A percentile compares a stretch with the other conserved stretches of the same genome.
Conservation (phyloP, 2,797 vertebrate genomes). For the Hephaestus fuliginosus region DNA sequence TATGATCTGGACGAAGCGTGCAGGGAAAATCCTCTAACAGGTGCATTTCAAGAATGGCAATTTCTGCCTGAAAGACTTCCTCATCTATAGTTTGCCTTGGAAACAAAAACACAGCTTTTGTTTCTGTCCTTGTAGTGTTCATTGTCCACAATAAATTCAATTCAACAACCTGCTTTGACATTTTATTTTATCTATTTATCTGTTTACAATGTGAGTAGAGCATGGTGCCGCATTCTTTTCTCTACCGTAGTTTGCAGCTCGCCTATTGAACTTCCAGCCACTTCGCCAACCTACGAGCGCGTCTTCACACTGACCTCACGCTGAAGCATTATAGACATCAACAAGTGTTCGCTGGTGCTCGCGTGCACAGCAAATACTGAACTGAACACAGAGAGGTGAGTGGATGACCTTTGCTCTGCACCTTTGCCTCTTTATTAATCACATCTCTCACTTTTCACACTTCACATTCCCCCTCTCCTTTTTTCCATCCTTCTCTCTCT, state of each 20-base stretch:
- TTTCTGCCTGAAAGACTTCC: not conserved
- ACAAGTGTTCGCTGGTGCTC: constrained; percentile 46
- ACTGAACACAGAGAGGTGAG: not conserved
- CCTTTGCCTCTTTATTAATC: constrained; percentile 1
- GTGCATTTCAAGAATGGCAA: not conserved
- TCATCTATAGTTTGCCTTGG: not conserved
- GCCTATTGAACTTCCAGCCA: constrained; percentile 14
- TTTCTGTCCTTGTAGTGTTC: not conserved
- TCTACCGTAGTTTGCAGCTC: not conserved
- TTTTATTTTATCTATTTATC: not conserved
- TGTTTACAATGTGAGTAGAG: not conserved
- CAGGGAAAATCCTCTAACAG: constrained; percentile 30
- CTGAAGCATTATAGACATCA: constrained; percentile 38
- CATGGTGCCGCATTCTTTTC: not conserved
- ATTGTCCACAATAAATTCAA: not conserved
- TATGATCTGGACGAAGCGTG: constrained; percentile 34
- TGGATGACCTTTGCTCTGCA: constrained; percentile 16
- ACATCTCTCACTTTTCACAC: not conserved
- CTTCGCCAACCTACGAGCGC: constrained; percentile 4
- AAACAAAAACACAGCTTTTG: not conserved
- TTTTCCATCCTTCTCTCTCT: constrained; percentile 1
- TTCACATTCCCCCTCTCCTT: not conserved
- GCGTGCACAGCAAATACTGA: not conserved
- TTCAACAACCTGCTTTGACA: not conserved
- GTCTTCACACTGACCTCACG: not conserved